These are phyloP conservation scores for Limnephilus marmoratus DNA, from an alignment of 2,888 invertebrate species.

Conservation along the genomic window DNA sequence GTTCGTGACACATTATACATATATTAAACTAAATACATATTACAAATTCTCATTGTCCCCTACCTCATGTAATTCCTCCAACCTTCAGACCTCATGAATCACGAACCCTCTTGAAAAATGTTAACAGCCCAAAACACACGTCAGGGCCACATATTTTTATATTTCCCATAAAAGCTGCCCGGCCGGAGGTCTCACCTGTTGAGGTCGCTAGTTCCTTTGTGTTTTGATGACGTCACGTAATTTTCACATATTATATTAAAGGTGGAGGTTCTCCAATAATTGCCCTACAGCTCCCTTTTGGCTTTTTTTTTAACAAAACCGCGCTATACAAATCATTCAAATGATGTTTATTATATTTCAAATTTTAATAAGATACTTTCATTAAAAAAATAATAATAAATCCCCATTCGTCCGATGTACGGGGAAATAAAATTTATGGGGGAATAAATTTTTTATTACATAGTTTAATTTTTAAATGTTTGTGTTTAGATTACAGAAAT, in stretches of 20 bases:
- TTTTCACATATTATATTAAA: conserved; percentile 2
- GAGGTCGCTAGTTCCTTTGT: conserved; percentile 35
- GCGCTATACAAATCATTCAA: too few relatives aligned
- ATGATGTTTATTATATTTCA: too few relatives aligned
- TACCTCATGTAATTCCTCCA: background rate
- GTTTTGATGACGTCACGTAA: conserved; percentile 42
- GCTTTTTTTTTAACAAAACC: too few relatives aligned
- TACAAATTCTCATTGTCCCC: background rate
- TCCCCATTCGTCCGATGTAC: background rate
- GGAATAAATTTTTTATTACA: too few relatives aligned
- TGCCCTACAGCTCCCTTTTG: background rate
- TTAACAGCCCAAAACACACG: conserved; percentile 15
- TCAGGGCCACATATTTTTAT: conserved; percentile 47
- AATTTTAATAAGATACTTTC: too few relatives aligned
- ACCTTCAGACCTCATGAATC: background rate
- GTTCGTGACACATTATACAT: too few relatives aligned
- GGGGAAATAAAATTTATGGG: background rate
- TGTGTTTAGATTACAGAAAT: background rate
- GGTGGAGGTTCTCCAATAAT: background rate
- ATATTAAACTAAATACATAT: background rate
- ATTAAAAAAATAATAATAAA: background rate
- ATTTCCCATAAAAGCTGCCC: conserved; percentile 42
- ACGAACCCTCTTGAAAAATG: background rate
- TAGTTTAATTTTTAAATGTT: too few relatives aligned
- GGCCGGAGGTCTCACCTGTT: conserved; percentile 48